Evolutionary conservation across 2,797 vertebrate species (phyloP), one percentile per base, ranked within the genome.

Genomic region (Paguma larvata): DNA sequence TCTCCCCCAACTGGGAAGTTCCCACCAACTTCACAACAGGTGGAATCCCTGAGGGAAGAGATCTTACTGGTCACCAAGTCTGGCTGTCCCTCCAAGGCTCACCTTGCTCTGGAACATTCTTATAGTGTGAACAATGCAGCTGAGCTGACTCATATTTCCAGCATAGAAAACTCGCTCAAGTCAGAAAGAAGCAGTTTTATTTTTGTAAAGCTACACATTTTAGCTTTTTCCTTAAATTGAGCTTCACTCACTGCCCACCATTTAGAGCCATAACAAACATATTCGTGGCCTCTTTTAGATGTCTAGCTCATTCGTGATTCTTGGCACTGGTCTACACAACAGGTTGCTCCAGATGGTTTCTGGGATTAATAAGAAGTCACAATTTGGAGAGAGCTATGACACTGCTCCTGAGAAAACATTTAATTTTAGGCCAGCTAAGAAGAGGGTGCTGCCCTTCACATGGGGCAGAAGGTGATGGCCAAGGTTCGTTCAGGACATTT

Each of bases 341-440:
- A 89, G 44, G 56, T 72, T 46, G 13, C 65, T 46, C 38, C 48
- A 80, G 63, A 63, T 94, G 89, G 34, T 46, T 63, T 85, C 23
- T 3, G 23, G 65, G 41, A 68, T 88, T 90, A 65, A 84, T 67
- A 79, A 82, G 38, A 41, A 94, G 46, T 38, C 77, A 65, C n/a
- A 75, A 2, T 80, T 78, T 70, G 41, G 82, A 56, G 62, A 85
- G 62, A 67, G 16, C 14, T 10, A 4, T 65, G 84, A 51, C 3
- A 27, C 34, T 23, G 11, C 85, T 95, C 77, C 48, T 62, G 34
- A 87, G 34, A 91, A 93, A 73, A 56, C 27, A 48, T 9, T 72
- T 62, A 3, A 41, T 86, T 94, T 73, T 62, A 32, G 68, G 56
- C 38, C 56, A 65, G 14, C 5, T 44, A 65, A 23, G 38, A 79